A percentile compares a stretch with the other conserved stretches of the same genome.
These are phyloP conservation scores for Pongo abelii DNA, from an alignment of 2,113 vertebrate species.

Conservation along the genomic window DNA sequence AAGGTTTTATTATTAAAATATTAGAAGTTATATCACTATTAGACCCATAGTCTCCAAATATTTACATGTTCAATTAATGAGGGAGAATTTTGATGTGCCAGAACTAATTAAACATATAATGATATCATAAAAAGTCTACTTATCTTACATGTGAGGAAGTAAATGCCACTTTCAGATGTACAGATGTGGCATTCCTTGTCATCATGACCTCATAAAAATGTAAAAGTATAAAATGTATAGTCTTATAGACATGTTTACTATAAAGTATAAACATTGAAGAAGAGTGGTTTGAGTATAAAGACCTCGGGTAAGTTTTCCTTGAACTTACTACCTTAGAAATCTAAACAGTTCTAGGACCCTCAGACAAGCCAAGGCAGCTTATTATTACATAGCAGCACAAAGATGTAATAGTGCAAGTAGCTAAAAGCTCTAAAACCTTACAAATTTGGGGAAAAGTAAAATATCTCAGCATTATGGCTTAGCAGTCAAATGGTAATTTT, in stretches of 20 bases:
- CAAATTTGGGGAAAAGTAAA: neutral
- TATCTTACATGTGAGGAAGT: conserved; percentile 31
- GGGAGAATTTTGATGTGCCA: conserved; percentile 26
- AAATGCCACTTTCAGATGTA: conserved; percentile 13
- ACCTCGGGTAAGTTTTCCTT: conserved; percentile 64
- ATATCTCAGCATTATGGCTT: neutral
- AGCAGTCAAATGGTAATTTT: neutral
- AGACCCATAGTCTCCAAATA: conserved; percentile 44
- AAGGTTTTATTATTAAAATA: conserved; percentile 61
- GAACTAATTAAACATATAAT: conserved; percentile 46
- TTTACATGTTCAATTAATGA: conserved; percentile 65
- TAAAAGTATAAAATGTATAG: conserved; percentile 65
- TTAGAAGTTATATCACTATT: conserved; percentile 49
- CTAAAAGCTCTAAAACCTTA: conserved; percentile 42
- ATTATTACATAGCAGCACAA: conserved; percentile 64
- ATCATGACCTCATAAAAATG: conserved; percentile 63
- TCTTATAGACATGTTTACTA: conserved; percentile 61
- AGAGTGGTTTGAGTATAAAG: conserved; percentile 52
- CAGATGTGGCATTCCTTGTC: conserved; percentile 44
- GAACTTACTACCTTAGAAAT: conserved; percentile 79
- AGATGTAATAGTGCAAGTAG: conserved; percentile 48
- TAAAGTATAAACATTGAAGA: conserved; percentile 65
- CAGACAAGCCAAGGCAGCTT: conserved; percentile 1
- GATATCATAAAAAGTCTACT: conserved; percentile 41
- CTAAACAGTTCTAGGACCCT: conserved; percentile 62